Evolutionary conservation across 2,113 vertebrate species (phyloP), one percentile per base, ranked within the genome.

Genomic region (Otocyon megalotis): DNA sequence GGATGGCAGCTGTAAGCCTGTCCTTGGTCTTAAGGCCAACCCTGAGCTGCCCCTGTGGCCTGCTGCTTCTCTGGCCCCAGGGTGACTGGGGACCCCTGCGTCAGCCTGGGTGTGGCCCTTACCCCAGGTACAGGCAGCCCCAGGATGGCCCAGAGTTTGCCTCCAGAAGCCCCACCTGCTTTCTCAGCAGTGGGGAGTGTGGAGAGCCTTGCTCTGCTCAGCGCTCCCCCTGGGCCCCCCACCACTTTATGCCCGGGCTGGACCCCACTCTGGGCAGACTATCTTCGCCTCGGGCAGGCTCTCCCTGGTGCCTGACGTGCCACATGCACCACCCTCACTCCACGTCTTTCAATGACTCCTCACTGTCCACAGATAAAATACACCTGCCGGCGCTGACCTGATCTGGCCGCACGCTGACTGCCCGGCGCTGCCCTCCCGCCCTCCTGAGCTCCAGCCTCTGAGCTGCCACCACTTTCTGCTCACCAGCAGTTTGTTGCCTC

Each of bases 251-350:
- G 2, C 63, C 35, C 48, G 22, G 5, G 8, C 43, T 3, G 48
- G 81, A 7, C 20, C 28, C 37, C 8, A 0, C 28, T 16, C 35
- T 0, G 1, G 2, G 43, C 54, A 24, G 69, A n/a, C 28, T 76
- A 4, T 32, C 9, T 4, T 35, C 1, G 2, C 50, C 28, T 11
- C 0, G 1, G n/a, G 17, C 14, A 20, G 69, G 32, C 90, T 19
- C 16, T 24, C n/a, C 16, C 14, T 0, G 2, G 12, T 22, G 26
- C 15, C 14, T 5, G 37, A 6, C 0, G 1, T 0, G 10, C 19
- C 9, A 48, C 2, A 3, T 1, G 14, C 4, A 2, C 5, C 22
- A 1, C 2, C 35, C 30, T 22, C 4, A 10, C 22, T 14, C 12
- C 58, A 1, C 0, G 0, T 15, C 79, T 24, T 30, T 17, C 17